Percentiles rank a stretch among this genome's conserved stretches.
Conservation (phyloP, 2,888 invertebrate species). For the Oegoconia quadripuncta region DNA sequence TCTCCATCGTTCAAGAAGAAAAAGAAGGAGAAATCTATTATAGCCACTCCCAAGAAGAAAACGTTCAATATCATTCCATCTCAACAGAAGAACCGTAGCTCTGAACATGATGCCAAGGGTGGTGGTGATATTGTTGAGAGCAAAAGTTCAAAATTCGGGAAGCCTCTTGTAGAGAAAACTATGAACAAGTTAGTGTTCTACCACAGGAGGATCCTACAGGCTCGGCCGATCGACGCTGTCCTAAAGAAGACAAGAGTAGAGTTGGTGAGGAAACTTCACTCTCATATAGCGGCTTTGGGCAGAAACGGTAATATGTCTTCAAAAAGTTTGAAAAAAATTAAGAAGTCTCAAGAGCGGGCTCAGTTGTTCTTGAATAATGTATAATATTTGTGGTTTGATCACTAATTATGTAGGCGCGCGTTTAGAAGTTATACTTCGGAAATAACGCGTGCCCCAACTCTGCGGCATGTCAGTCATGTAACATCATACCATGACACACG, state of each 20-base stretch:
- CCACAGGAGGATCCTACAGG: slow-evolving; percentile 34
- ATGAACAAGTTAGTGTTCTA: slow-evolving; percentile 38
- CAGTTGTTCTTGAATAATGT: slow-evolving; percentile 55
- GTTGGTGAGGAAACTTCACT: slow-evolving; percentile 40
- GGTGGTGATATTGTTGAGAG: background rate
- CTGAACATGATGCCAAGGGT: slow-evolving; percentile 1
- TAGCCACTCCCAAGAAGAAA: slow-evolving; percentile 31
- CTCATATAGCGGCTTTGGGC: slow-evolving; percentile 36
- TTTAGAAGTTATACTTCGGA: background rate
- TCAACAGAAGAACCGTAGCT: slow-evolving; percentile 15
- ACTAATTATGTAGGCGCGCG: slow-evolving; percentile 33
- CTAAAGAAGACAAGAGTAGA: slow-evolving; percentile 38
- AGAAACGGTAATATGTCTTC: slow-evolving; percentile 35
- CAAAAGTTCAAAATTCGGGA: background rate
- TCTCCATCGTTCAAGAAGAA: slow-evolving; percentile 23
- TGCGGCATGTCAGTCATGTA: slow-evolving; percentile 32
- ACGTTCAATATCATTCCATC: slow-evolving; percentile 33
- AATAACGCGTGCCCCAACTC: slow-evolving; percentile 23
- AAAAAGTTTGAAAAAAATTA: slow-evolving; percentile 49
- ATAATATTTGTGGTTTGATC: slow-evolving; percentile 36
- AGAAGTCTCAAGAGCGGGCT: slow-evolving; percentile 47
- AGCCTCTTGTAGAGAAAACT: slow-evolving; percentile 1
- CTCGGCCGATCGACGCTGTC: slow-evolving; percentile 31
- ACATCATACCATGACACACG: slow-evolving; percentile 28
- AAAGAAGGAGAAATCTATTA: slow-evolving; percentile 30